Evolutionary conservation across 2,888 invertebrate genomes (phyloP), one percentile per base, ranked within the genome.

Genomic region (Plagodis pulveraria): DNA sequence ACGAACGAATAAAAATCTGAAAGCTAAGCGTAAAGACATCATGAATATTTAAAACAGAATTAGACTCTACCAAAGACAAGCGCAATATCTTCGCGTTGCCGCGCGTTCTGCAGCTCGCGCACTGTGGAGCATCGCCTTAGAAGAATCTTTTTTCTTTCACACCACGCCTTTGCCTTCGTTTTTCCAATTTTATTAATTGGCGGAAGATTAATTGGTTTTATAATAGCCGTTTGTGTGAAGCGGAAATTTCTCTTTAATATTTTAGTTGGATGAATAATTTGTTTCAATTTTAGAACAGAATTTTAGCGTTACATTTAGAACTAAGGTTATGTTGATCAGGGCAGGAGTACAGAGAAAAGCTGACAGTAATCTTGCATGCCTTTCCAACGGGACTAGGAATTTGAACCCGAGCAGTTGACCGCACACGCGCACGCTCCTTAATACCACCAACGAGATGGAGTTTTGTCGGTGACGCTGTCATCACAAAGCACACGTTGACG

Each of bases 401-500:
- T 48, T 11, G 52, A 62, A 65, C 63, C 56, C 56, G 51, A n/a
- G 48, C 32, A 45, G 22, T 42, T 58, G 57, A 56, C 40, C 33
- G 49, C 38, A 40, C 56, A 49, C 46, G 50, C 56, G 46, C 51
- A 62, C 38, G 34, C 49, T 48, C 62, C 62, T 62, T 60, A 62
- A 65, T 65, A 62, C 44, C 58, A 46, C 56, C 60, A 60, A 59
- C 63, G 60, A 62, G 67, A 56, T 51, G 11, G 58, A 59, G 59
- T 66, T 66, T 66, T 58, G 62, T 43, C 54, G 55, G 43, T 63
- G 65, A 63, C 64, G 50, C 8, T 49, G 61, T 63, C 65, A 65
- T 62, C 67, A 64, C 69, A 67, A 65, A 67, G 65, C 65, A 58
- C 43, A 59, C 35, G 55, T 47, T 66, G 69, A 65, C 40, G 55